Conservation (phyloP, 2,113 vertebrate genomes). For the Sylvicapra grimmia region DNA sequence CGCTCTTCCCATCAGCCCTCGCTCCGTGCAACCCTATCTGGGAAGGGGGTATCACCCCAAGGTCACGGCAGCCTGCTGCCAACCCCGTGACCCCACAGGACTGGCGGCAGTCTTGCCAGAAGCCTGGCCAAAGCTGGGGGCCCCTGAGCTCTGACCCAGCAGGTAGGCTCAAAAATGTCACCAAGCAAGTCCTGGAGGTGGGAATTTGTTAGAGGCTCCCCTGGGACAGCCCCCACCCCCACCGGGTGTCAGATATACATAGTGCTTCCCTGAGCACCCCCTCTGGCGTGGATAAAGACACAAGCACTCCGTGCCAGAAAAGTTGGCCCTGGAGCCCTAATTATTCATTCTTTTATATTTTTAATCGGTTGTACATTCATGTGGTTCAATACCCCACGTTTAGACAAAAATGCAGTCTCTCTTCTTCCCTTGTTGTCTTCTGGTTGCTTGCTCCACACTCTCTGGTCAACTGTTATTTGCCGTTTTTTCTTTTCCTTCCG, state of each 20-base stretch:
- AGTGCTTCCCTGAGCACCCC: not conserved
- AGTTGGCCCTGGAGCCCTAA: not conserved
- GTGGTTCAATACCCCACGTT: not conserved
- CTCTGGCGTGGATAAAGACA: not conserved
- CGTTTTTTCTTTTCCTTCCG: not conserved
- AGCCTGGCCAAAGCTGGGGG: not conserved
- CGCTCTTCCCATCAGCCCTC: not conserved
- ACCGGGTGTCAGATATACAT: too few species aligned
- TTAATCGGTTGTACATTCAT: not conserved
- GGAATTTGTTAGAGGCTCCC: not conserved
- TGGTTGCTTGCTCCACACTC: not conserved
- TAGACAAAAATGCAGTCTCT: not conserved
- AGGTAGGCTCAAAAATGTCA: not conserved
- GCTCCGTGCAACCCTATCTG: rapidly evolving
- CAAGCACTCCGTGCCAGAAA: rapidly evolving
- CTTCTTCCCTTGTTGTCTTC: not conserved
- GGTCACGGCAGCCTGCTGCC: not conserved
- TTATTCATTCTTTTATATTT: not conserved
- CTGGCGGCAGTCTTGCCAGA: not conserved
- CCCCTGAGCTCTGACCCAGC: not conserved
- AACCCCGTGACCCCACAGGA: not conserved
- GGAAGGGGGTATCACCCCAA: not conserved
- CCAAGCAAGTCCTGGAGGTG: too few species aligned
- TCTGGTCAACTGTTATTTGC: not conserved
- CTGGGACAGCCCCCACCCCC: too few species aligned